These are phyloP conservation scores for Andrena camellia DNA, from an alignment of 2,888 invertebrate species.

Conservation along the genomic window DNA sequence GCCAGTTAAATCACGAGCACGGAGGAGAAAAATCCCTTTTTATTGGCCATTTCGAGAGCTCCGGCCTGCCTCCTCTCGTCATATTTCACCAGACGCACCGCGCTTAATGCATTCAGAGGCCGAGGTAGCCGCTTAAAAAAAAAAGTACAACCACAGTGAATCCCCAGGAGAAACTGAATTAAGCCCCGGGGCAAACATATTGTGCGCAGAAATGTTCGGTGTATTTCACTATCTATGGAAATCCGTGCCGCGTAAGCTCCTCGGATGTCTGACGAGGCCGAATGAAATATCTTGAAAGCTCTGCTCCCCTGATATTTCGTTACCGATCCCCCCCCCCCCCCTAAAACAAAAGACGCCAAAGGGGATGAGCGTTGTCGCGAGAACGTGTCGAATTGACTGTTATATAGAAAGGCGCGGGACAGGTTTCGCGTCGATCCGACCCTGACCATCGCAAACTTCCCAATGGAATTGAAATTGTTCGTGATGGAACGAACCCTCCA, in stretches of 20 bases:
- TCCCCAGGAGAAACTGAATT: conserved; percentile 14
- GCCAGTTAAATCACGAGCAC: conserved; percentile 15
- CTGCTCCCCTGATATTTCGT: no score
- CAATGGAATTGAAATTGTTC: conserved; percentile 58
- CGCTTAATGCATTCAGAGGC: conserved; percentile 37
- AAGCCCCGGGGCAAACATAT: conserved; percentile 31
- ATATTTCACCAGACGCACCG: conserved; percentile 27
- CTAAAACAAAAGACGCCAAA: background rate
- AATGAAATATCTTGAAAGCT: background rate
- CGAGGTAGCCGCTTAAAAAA: background rate
- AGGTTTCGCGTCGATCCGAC: no score
- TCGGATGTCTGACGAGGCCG: conserved; percentile 4
- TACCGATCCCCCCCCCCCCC: no score
- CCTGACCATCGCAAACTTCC: conserved; percentile 18
- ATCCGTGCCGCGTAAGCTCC: conserved; percentile 9
- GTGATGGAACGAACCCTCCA: conserved; percentile 31
- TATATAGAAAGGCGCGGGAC: background rate
- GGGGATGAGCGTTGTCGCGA: background rate
- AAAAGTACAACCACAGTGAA: conserved; percentile 25
- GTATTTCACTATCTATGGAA: conserved; percentile 18
- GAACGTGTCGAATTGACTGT: conserved; percentile 10
- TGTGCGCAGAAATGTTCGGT: conserved; percentile 19
- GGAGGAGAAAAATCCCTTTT: conserved; percentile 21
- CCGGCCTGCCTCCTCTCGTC: background rate
- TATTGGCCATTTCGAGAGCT: conserved; percentile 3